Evolutionary conservation across 1,140 invertebrate genomes (phyloP), one percentile per base, ranked within the genome.

Genomic region (Sinonovacula constricta): DNA sequence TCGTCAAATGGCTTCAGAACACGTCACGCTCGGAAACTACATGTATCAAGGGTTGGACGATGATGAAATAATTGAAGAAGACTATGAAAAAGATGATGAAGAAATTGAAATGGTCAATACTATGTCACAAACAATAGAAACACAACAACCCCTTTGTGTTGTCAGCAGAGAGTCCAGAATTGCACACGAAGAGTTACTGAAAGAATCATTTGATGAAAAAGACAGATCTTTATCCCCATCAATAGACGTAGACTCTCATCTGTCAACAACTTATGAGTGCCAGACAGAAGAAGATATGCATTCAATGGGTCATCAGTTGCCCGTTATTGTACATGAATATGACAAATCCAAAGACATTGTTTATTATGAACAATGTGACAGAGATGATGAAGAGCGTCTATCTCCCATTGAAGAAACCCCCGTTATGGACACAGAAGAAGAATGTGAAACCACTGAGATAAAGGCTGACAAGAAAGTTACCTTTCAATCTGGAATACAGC

Each of bases 351-450:
- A 86, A 1, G 87, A 88, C 60, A 88, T 87, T 86, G 88, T 87
- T 68, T 84, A 87, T 0, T 86, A 86, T 79, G 88, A 88, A 67
- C 88, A 87, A 22, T 88, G 85, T 26, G 87, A 87, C 56, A 82
- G 81, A 75, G 87, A 88, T 69, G 88, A 87, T 63, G 80, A 86
- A 36, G 87, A 88, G 71, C 86, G 88, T 57, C 67, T 88, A 22
- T 87, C 86, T n/a, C 88, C 88, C 24, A 88, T 88, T 33, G 88
- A 87, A 45, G 88, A 89, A 81, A 81, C 84, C 0, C 83, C 84
- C 26, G 54, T 66, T 26, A 63, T 78, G 30, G 83, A 86, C 68
- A 81, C 81, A 59, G 83, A 85, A 59, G 75, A 81, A 59, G 86
- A 87, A 56, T 81, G 81, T 12, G 80, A 83, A 70, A 59, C 59